These are phyloP conservation scores for Oscheius sp. DNA, from an alignment of 2,888 invertebrate genomes.

Conservation along the genomic window DNA sequence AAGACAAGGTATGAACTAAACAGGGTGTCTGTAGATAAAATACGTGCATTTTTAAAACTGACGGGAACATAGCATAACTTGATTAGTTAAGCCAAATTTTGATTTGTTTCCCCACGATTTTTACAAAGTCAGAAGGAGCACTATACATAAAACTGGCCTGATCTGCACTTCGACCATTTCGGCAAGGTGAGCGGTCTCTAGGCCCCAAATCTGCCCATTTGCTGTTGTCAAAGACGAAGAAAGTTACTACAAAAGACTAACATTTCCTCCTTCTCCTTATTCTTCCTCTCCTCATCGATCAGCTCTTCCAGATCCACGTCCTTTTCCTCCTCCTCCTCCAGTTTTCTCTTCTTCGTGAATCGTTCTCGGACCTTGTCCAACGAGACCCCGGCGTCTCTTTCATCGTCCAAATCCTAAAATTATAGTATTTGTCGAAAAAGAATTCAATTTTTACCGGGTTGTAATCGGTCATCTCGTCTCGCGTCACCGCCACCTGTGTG, in stretches of 20 bases:
- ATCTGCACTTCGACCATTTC: no score
- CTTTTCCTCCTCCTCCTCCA: conserved; percentile 54
- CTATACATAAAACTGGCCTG: no score
- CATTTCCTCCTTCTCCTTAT: conserved; percentile 49
- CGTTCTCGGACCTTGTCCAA: conserved; percentile 46
- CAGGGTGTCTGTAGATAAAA: no score
- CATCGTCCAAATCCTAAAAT: conserved; percentile 46
- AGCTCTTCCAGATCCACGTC: conserved; percentile 54
- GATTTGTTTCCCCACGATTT: no score
- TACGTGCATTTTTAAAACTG: no score
- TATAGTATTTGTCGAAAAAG: background rate
- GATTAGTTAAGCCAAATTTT: no score
- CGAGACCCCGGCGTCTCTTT: conserved; percentile 38
- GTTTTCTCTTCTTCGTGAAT: conserved; percentile 44
- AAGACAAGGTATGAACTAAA: no score
- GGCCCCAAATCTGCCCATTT: no score
- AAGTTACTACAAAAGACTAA: conserved; percentile 18
- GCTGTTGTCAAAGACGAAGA: no score
- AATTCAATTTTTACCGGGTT: conserved; percentile 35
- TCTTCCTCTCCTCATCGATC: conserved; percentile 52
- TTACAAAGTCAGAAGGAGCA: no score
- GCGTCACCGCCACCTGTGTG: conserved; percentile 69
- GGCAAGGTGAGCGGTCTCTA: no score
- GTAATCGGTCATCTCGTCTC: conserved; percentile 67
- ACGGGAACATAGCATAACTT: no score